These are phyloP conservation scores for Acrocephalus arundinaceus DNA, from an alignment of 2,113 vertebrate species.

Conservation along the genomic window DNA sequence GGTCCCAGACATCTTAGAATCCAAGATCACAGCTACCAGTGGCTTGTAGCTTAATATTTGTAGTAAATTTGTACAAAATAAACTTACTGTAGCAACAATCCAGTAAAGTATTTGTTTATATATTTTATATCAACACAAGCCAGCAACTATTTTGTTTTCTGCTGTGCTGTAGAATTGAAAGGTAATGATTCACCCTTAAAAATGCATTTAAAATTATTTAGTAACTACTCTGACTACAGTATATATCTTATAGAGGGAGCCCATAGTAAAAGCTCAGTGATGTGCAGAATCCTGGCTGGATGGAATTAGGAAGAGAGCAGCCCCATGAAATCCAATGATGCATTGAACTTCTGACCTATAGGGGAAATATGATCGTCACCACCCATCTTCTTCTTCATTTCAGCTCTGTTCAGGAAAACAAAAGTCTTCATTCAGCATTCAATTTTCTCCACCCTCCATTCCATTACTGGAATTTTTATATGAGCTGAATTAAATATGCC, in stretches of 20 bases:
- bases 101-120: neutral
- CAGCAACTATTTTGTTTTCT: neutral
- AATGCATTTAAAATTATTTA: neutral
- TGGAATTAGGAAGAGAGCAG: slow-evolving; percentile 24
- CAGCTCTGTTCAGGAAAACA: slow-evolving; percentile 19
- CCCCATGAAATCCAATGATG: slow-evolving; percentile 24
- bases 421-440: slow-evolving; percentile 27
- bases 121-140: neutral
- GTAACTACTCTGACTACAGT: neutral
- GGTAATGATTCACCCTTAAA: slow-evolving; percentile 1
- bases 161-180: neutral
- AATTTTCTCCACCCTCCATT: neutral
- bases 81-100: neutral
- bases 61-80: neutral
- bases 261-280: neutral
- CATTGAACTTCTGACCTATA: slow-evolving; percentile 46
- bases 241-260: neutral
- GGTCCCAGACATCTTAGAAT: neutral
- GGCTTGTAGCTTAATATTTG: neutral
- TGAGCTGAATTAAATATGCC: neutral
- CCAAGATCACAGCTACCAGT: neutral
- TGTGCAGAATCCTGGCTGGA: neutral
- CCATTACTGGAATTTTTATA: slow-evolving; percentile 34
- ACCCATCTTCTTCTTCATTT: slow-evolving; percentile 6
- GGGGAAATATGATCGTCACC: slow-evolving; percentile 21